phyloP scores from a whole-genome alignment of 2,888 invertebrate species.

The Lepidocyrtoides sp. region DNA sequence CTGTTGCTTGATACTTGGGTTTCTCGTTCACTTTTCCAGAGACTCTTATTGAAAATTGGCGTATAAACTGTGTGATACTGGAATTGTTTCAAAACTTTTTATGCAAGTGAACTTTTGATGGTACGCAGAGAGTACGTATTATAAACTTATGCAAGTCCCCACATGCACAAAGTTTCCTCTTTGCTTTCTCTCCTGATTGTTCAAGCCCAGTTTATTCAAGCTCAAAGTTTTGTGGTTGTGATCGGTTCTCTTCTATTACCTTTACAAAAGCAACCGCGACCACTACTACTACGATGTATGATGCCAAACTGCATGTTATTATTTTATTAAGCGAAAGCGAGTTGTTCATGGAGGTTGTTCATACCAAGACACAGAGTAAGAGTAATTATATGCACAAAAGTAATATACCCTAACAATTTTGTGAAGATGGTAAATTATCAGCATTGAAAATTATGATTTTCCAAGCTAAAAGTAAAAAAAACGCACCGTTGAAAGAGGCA shows the following conservation, averaged over 20 bases:
- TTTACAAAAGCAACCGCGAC: background rate
- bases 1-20: background rate
- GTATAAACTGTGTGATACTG: background rate
- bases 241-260: conserved; percentile 37
- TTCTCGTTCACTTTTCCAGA: background rate
- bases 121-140: background rate
- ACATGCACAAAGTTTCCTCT: conserved; percentile 21
- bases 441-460: too few relatives aligned
- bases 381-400: too few relatives aligned
- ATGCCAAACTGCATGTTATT: background rate
- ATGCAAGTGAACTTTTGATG: background rate
- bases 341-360: background rate
- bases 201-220: conserved; percentile 42
- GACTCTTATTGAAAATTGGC: conserved; percentile 35
- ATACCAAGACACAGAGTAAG: too few relatives aligned
- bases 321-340: conserved; percentile 2
- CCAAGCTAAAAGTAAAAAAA: too few relatives aligned
- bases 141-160: background rate
- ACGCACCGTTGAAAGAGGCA: too few relatives aligned
- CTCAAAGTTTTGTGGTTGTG: conserved; percentile 62
- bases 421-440: too few relatives aligned
- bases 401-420: too few relatives aligned
- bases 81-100: conserved; percentile 2
- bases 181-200: conserved; percentile 32
- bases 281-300: background rate